Evolutionary conservation across 2,797 vertebrate genomes (phyloP).

Genomic region (Eleutherodactylus coqui): DNA sequence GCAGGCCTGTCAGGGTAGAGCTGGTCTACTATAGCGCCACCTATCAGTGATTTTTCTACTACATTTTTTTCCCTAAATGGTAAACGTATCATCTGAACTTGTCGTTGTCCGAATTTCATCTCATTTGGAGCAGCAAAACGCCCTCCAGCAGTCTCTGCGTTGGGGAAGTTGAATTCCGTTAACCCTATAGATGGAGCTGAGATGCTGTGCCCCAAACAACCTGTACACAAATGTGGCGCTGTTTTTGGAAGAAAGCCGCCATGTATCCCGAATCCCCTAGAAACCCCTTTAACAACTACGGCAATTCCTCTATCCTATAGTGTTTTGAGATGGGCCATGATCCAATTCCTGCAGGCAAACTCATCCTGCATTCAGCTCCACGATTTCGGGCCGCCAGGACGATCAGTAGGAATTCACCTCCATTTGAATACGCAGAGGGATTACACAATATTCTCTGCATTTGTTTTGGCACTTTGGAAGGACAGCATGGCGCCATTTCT

Average conservation of each 20-base stretch:
- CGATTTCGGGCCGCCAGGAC: conserved; percentile 27
- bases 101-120: too few relatives aligned
- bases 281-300: not conserved
- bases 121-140: too few relatives aligned
- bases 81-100: too few relatives aligned
- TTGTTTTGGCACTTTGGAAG: conserved; percentile 76
- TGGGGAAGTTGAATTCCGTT: too few relatives aligned
- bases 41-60: too few relatives aligned
- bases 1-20: too few relatives aligned
- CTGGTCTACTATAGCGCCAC: too few relatives aligned
- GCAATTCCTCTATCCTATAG: not conserved
- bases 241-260: not conserved
- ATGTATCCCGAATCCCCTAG: not conserved
- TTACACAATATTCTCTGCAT: conserved; percentile 68
- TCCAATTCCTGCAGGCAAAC: not conserved
- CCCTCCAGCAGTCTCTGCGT: too few relatives aligned
- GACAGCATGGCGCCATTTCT: conserved; percentile 74
- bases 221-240: not conserved
- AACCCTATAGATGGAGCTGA: not conserved
- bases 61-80: too few relatives aligned
- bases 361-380: not conserved
- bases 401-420: conserved; percentile 47
- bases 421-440: conserved; percentile 60
- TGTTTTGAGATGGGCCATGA: not conserved
- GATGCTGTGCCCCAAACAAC: not conserved